Evolutionary conservation across 2,113 vertebrate genomes (phyloP).

Genomic region (Ancistrus triradiatus): DNA sequence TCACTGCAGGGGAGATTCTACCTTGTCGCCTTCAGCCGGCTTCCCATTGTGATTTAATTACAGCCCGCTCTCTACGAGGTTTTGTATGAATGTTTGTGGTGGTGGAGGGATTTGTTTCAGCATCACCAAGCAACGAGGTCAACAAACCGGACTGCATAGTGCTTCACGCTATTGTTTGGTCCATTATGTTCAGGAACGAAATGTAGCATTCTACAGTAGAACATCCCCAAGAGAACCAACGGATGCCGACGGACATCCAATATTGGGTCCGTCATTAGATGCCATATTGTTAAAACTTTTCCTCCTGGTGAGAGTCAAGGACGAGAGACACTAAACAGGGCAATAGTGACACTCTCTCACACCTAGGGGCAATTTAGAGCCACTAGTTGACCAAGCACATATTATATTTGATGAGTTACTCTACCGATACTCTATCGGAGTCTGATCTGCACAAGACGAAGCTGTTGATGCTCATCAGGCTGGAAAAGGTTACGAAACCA

Average conservation of each 20-base stretch:
- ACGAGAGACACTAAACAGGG: not conserved
- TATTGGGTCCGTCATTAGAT: too few species aligned
- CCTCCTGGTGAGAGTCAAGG: not conserved
- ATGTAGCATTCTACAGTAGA: too few species aligned
- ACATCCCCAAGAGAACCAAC: not conserved
- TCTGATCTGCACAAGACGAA: too few species aligned
- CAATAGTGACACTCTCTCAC: not conserved
- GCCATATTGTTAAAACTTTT: too few species aligned
- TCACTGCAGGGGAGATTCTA: not conserved
- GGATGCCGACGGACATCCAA: too few species aligned
- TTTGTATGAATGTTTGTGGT: not conserved
- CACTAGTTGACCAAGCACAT: too few species aligned
- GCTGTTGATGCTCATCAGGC: too few species aligned
- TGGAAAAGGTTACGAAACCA: too few species aligned
- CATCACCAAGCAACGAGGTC: not conserved
- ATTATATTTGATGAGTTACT: not conserved
- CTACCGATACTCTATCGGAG: too few species aligned
- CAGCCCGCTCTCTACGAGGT: not conserved
- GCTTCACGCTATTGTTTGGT: not conserved
- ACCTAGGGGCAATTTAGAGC: too few species aligned
- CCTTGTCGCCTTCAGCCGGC: not conserved
- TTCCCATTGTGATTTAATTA: conserved; percentile 31
- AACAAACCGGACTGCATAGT: not conserved
- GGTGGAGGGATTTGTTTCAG: not conserved
- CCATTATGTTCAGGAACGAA: too few species aligned